Conservation (phyloP, 2,888 invertebrate species). For the Drosophila mimica region DNA sequence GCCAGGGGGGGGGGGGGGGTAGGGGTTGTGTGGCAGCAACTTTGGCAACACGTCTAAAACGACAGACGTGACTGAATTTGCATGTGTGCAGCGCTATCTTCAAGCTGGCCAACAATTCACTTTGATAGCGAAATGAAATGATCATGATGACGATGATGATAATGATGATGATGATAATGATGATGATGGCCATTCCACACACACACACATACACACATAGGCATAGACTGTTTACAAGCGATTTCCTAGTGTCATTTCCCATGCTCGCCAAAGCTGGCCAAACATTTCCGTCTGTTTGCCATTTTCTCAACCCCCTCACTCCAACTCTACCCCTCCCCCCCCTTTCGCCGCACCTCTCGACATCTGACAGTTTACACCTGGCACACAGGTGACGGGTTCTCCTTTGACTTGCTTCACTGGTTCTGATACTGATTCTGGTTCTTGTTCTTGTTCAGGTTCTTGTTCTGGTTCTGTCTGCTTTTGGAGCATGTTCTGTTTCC, state of each 20-base stretch:
- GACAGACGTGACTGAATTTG: slow-evolving; percentile 74
- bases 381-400: slow-evolving; percentile 64
- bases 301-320: neutral
- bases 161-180: slow-evolving; percentile 20
- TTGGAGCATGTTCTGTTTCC: slow-evolving; percentile 57
- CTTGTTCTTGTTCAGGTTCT: slow-evolving; percentile 40
- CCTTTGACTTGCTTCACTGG: slow-evolving; percentile 76
- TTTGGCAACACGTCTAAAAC: slow-evolving; percentile 65
- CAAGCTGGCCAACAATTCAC: slow-evolving; percentile 20
- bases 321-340: neutral
- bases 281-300: slow-evolving; percentile 64
- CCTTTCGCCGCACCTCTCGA: slow-evolving; percentile 2
- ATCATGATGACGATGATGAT: slow-evolving; percentile 3
- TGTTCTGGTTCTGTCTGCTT: slow-evolving; percentile 29
- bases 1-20: neutral
- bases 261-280: slow-evolving; percentile 61
- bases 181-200: slow-evolving; percentile 30
- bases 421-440: slow-evolving; percentile 51
- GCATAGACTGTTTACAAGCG: slow-evolving; percentile 64
- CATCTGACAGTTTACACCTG: slow-evolving; percentile 82
- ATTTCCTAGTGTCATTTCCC: slow-evolving; percentile 80
- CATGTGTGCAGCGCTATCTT: slow-evolving; percentile 45
- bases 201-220: slow-evolving; percentile 8
- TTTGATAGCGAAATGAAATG: slow-evolving; percentile 32
- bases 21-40: slow-evolving; percentile 36